Percentiles rank a stretch among this genome's conserved stretches.
These are phyloP conservation scores for Harpalus rubripes DNA, from an alignment of 2,888 invertebrate species.

Conservation along the genomic window DNA sequence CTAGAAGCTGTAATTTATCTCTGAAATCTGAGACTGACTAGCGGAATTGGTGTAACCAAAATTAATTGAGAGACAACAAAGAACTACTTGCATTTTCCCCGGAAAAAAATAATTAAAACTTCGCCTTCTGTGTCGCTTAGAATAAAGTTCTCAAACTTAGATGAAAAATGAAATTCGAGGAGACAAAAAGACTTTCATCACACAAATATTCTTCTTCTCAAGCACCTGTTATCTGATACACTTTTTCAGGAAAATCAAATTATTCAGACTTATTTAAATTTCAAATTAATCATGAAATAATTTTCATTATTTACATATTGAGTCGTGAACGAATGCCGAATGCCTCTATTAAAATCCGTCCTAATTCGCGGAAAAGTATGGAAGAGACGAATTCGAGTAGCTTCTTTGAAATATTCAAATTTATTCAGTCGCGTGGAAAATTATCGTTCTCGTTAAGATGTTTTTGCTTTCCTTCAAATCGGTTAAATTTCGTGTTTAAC, in stretches of 20 bases:
- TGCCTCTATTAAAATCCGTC: slow-evolving; percentile 26
- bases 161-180: slow-evolving; percentile 29
- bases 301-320: slow-evolving; percentile 59
- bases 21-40: slow-evolving; percentile 30
- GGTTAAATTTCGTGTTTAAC: slow-evolving; percentile 42
- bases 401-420: slow-evolving; percentile 55
- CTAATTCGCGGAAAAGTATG: slow-evolving; percentile 5
- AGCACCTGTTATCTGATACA: slow-evolving; percentile 30
- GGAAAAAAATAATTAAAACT: slow-evolving; percentile 46
- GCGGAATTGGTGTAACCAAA: neutral
- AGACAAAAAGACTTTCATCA: neutral
- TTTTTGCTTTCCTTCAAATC: slow-evolving; percentile 25
- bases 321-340: slow-evolving; percentile 13
- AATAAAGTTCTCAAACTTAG: slow-evolving; percentile 17
- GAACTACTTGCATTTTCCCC: slow-evolving; percentile 30
- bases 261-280: slow-evolving; percentile 49
- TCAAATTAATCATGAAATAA: slow-evolving; percentile 57
- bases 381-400: neutral
- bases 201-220: neutral
- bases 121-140: slow-evolving; percentile 23
- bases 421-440: slow-evolving; percentile 47
- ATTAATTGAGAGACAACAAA: slow-evolving; percentile 39
- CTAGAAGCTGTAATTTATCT: neutral
- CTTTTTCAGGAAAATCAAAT: slow-evolving; percentile 44
- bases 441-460: slow-evolving; percentile 43